Base-by-base conservation (phyloP, 2,888 invertebrate genomes). In the Aethes cnicana region DNA sequence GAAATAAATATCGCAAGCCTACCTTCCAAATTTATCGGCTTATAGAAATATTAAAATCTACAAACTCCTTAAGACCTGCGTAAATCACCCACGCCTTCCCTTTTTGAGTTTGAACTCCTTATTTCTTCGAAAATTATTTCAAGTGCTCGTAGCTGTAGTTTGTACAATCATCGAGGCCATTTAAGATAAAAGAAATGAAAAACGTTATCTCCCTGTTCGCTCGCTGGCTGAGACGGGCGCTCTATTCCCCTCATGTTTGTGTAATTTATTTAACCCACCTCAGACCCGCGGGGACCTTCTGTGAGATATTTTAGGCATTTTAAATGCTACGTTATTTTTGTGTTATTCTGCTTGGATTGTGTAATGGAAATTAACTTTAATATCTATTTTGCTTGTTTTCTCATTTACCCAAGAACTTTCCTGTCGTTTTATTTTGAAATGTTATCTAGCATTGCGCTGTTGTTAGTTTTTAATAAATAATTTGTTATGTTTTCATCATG, bases 201-300 rank as follows among this genome's bases (percentile, higher is more conserved):
- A 33, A 32, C 37, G 20, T 52, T 46, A 42, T 26, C 41, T 42
- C 21, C 12, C 23, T 39, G 23, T 25, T 18, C 35, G 16, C 28
- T 9, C 30, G 32, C 9, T 33, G 44, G 25, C 26, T 37, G 50
- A 43, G 36, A 44, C 36, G 25, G 37, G 23, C 36, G 42, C 35
- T 48, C 32, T 52, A 46, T 52, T 52, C 52, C 39, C 18, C 46
- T 39, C 32, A 39, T 52, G 52, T 52, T 52, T 46, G 20, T 33
- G 52, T 52, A 52, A 46, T 52, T 52, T 52, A 46, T 52, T 46
- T 39, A 46, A 25, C 44, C 25, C 44, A 52, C 44, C 50, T 44
- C 37, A 32, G 30, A 17, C 11, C 41, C 18, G 32, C 37, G 30
- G 30, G 30, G 20, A 17, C 28, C 18, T 42, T 39, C 17, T 28